phyloP scores from a whole-genome alignment of 2,797 vertebrate genomes.

The Echeneis naucrates region DNA sequence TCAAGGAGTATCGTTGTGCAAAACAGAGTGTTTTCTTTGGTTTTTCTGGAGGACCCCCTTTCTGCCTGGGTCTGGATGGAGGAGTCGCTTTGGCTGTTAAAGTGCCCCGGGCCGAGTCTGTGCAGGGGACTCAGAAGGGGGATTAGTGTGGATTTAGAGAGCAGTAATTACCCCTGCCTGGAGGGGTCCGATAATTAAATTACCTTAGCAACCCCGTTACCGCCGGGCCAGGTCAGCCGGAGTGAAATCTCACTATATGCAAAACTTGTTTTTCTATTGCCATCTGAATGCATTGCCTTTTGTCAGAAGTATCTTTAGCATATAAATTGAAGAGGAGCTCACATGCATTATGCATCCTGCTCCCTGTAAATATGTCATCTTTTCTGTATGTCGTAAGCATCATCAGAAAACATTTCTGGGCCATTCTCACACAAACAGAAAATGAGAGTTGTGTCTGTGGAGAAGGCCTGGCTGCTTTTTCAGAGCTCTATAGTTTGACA shows the following conservation, averaged over 20 bases:
- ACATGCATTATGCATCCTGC: slow-evolving; percentile 10
- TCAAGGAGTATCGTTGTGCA: slow-evolving; percentile 8
- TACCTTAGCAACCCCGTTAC: slow-evolving; percentile 75
- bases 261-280: slow-evolving; percentile 22
- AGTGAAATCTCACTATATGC: slow-evolving; percentile 22
- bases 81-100: slow-evolving; percentile 46
- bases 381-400: not conserved
- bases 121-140: slow-evolving; percentile 69
- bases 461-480: not conserved
- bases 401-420: not conserved
- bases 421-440: not conserved
- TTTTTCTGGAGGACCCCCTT: slow-evolving; percentile 13
- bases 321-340: not conserved
- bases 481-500: not conserved
- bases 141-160: slow-evolving; percentile 84
- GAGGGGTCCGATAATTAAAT: slow-evolving; percentile 83
- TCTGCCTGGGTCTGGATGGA: slow-evolving; percentile 44
- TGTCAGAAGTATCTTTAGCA: not conserved
- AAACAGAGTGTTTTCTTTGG: not conserved
- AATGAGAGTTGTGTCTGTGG: not conserved
- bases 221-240: slow-evolving; percentile 61
- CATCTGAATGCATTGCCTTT: not conserved
- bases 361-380: not conserved
- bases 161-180: slow-evolving; percentile 79
- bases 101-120: slow-evolving; percentile 56